Conservation (phyloP, 2,113 vertebrate genomes). For the Cathartes aura region DNA sequence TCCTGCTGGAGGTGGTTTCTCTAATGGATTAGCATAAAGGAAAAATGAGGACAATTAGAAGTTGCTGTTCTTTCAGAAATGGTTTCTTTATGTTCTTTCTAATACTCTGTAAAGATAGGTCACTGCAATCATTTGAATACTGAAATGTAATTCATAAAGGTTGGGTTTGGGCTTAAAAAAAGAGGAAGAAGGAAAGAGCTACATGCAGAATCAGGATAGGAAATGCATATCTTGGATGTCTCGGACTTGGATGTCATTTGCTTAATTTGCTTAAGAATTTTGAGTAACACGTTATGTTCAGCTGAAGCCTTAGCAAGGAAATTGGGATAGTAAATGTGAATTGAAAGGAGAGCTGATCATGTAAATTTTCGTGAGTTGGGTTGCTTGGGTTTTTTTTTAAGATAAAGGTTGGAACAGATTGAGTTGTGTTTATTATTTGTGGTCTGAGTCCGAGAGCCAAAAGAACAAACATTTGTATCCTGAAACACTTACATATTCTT, state of each 20-base stretch:
- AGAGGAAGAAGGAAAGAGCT: neutral
- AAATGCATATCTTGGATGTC: neutral
- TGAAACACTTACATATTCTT: neutral
- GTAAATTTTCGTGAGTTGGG: slow-evolving; percentile 16
- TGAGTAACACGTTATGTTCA: neutral
- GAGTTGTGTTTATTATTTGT: slow-evolving; percentile 28
- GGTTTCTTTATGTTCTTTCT: neutral
- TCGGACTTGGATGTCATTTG: neutral
- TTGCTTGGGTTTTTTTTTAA: slow-evolving; percentile 31
- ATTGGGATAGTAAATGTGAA: neutral
- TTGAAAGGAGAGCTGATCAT: neutral
- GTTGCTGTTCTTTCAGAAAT: neutral
- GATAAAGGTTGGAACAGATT: slow-evolving; percentile 41
- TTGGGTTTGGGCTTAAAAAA: neutral
- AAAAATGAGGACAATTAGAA: neutral
- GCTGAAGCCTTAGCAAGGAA: neutral
- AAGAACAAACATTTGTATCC: neutral
- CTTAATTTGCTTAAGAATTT: neutral
- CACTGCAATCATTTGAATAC: neutral
- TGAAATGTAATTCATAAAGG: neutral
- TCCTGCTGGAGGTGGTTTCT: neutral
- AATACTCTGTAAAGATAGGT: neutral
- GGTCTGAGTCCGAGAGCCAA: neutral
- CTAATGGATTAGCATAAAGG: neutral
- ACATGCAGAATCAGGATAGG: neutral